Conservation (phyloP, 2,797 vertebrate species). For the Xenentodon cancila region DNA sequence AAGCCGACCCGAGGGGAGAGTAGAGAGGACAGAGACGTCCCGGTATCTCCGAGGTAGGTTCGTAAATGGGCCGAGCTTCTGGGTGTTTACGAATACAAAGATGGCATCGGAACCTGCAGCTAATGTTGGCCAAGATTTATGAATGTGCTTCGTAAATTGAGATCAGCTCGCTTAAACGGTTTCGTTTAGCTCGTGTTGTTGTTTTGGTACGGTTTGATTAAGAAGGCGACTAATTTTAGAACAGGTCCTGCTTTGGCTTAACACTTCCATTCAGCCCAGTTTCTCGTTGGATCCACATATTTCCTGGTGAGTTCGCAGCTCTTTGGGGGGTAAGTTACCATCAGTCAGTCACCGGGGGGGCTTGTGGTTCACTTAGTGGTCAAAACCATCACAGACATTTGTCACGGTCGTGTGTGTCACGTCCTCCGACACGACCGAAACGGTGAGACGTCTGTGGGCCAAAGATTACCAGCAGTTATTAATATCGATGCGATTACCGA, state of each 20-base stretch:
- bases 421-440: too few species aligned
- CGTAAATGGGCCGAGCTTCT: neutral
- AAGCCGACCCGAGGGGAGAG: neutral
- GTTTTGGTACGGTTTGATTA: too few species aligned
- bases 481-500: slow-evolving; percentile 13
- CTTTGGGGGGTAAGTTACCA: too few species aligned
- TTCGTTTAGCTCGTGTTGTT: too few species aligned
- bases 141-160: neutral
- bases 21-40: neutral
- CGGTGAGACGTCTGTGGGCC: neutral
- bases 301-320: too few species aligned
- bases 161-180: neutral
- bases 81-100: slow-evolving; percentile 23
- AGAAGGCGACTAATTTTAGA: too few species aligned
- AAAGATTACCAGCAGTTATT: slow-evolving; percentile 2
- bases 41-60: slow-evolving; percentile 40
- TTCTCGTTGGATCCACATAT: too few species aligned
- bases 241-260: too few species aligned
- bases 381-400: too few species aligned
- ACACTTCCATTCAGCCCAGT: too few species aligned
- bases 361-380: too few species aligned
- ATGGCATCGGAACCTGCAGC: slow-evolving; percentile 26
- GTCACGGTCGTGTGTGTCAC: neutral
- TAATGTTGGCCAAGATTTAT: slow-evolving; percentile 28
- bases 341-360: too few species aligned